A percentile compares a stretch with the other conserved stretches of the same genome.
These are phyloP conservation scores for Patagioenas fasciata DNA, from an alignment of 2,113 vertebrate genomes.

Conservation along the genomic window DNA sequence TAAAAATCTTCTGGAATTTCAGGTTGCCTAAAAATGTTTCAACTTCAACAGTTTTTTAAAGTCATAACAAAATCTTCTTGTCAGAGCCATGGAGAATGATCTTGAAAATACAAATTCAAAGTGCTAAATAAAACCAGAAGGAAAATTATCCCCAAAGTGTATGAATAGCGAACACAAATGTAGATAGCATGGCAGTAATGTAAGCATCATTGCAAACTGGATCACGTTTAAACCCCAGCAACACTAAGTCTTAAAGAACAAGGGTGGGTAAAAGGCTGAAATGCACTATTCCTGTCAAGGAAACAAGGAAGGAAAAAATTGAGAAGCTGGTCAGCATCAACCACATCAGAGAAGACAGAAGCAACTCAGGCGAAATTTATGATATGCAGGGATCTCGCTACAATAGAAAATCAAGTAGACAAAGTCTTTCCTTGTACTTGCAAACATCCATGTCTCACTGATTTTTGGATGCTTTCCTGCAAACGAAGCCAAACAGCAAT, in stretches of 20 bases:
- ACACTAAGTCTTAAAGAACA: neutral
- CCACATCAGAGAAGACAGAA: neutral
- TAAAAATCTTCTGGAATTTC: neutral
- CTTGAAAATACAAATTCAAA: neutral
- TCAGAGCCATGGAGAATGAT: neutral
- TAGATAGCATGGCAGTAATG: neutral
- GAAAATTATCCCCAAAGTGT: neutral
- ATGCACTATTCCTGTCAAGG: neutral
- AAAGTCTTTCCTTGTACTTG: neutral
- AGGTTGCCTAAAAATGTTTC: neutral
- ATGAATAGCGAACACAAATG: neutral
- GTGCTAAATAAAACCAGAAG: neutral
- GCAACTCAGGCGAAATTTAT: neutral
- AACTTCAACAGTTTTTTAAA: neutral
- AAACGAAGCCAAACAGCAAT: neutral
- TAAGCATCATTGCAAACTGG: neutral
- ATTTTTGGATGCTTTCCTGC: neutral
- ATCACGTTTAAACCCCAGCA: neutral
- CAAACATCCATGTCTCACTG: neutral
- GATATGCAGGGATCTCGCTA: neutral
- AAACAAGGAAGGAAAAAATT: neutral
- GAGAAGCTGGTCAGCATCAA: neutral
- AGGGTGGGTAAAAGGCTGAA: neutral
- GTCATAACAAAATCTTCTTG: neutral
- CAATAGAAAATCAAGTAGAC: neutral